Conservation (phyloP, 1,140 invertebrate species). For the Argopecten irradians region DNA sequence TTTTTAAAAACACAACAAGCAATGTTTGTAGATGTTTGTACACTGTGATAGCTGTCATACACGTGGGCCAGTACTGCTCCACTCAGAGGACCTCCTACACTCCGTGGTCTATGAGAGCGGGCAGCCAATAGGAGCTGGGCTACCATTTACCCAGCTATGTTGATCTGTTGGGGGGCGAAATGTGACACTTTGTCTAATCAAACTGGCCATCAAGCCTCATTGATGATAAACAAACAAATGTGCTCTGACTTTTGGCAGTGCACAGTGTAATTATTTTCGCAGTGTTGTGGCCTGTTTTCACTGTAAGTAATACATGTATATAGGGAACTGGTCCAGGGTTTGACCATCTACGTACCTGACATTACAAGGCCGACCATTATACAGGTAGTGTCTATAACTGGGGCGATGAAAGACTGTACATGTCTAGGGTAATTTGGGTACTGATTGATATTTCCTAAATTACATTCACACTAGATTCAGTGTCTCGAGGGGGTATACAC, state of each 20-base stretch:
- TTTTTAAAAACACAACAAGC: background rate
- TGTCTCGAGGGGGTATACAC: background rate
- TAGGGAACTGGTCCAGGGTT: background rate
- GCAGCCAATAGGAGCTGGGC: background rate
- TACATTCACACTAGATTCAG: background rate
- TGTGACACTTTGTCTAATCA: slow-evolving; percentile 17
- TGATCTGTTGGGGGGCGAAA: slow-evolving; percentile 20
- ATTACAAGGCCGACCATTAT: background rate
- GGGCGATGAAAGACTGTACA: background rate
- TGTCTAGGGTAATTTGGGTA: background rate
- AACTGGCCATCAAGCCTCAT: slow-evolving; percentile 20
- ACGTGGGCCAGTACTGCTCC: background rate
- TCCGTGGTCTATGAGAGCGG: background rate
- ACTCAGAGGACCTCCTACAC: background rate
- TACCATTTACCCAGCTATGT: background rate
- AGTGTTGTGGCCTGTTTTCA: background rate
- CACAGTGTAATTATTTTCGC: background rate
- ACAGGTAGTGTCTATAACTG: background rate
- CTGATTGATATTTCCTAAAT: background rate
- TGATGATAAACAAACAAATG: slow-evolving; percentile 23
- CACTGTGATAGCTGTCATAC: background rate
- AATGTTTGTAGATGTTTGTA: background rate
- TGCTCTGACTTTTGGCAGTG: slow-evolving; percentile 14
- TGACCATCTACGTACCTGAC: background rate
- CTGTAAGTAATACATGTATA: slow-evolving; percentile 16